Percentiles rank a stretch among this genome's conserved stretches.
These are phyloP conservation scores for Carposina sasakii DNA, from an alignment of 1,140 invertebrate species.

Conservation along the genomic window DNA sequence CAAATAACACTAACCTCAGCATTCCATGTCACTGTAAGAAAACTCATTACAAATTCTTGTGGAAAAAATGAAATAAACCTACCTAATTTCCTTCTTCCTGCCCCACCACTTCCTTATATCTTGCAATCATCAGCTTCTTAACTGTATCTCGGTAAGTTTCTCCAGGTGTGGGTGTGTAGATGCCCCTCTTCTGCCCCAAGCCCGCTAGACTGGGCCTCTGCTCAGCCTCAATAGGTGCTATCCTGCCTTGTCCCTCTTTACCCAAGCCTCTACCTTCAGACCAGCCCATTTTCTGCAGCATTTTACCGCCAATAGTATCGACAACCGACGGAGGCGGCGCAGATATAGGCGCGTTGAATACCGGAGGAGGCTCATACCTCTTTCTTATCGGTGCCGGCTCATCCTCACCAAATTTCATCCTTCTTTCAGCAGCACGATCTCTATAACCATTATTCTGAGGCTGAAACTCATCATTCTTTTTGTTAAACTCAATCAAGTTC, in stretches of 20 bases:
- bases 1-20: too few species aligned
- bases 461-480: slow-evolving; percentile 68
- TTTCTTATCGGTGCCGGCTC: slow-evolving; percentile 80
- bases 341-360: slow-evolving; percentile 70
- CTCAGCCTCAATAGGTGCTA: slow-evolving; percentile 89
- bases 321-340: slow-evolving; percentile 75
- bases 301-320: slow-evolving; percentile 85
- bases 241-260: slow-evolving; percentile 93
- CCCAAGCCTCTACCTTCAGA: slow-evolving; percentile 96
- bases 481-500: slow-evolving; percentile 84
- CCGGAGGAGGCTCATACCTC: slow-evolving; percentile 76
- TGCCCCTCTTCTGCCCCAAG: slow-evolving; percentile 81
- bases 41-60: too few species aligned
- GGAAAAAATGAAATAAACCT: slow-evolving; percentile 35
- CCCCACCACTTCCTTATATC: slow-evolving; percentile 85
- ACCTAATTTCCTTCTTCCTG: slow-evolving; percentile 60
- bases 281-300: slow-evolving; percentile 99
- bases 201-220: slow-evolving; percentile 79
- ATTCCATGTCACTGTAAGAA: too few species aligned
- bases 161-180: slow-evolving; percentile 83
- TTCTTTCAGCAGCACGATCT: slow-evolving; percentile 95
- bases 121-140: slow-evolving; percentile 90
- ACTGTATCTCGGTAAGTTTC: slow-evolving; percentile 94
- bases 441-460: slow-evolving; percentile 78
- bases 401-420: slow-evolving; percentile 94